Evolutionary conservation across 2,113 vertebrate species (phyloP).

Genomic region (Puntigrus tetrazona): DNA sequence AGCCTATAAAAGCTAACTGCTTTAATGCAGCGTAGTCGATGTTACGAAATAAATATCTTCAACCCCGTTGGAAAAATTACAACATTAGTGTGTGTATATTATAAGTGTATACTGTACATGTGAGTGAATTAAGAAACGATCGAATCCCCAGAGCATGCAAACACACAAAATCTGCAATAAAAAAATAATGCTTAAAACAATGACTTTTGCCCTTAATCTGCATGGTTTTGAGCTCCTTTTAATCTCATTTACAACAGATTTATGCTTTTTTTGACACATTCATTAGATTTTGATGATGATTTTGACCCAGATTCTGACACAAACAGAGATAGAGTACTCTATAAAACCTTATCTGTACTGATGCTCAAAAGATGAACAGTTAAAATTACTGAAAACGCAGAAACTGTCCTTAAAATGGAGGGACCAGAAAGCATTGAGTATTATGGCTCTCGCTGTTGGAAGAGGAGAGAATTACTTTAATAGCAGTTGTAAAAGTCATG

Average conservation of each 20-base stretch:
- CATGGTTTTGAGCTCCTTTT: not conserved
- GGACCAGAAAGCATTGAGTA: not conserved
- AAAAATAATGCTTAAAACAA: not conserved
- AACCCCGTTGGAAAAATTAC: not conserved
- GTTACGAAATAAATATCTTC: not conserved
- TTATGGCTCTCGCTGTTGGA: not conserved
- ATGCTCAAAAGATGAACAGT: slow-evolving; percentile 35
- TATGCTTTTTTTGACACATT: slow-evolving; percentile 33
- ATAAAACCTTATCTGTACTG: slow-evolving; percentile 12
- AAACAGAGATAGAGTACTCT: slow-evolving; percentile 44
- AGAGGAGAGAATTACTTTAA: slow-evolving; percentile 58
- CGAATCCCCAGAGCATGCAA: not conserved
- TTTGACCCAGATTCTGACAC: slow-evolving; percentile 24
- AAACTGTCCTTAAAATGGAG: slow-evolving; percentile 49
- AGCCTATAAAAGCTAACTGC: slow-evolving; percentile 15
- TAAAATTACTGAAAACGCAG: slow-evolving; percentile 20
- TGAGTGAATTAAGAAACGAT: not conserved
- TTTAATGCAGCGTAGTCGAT: not conserved
- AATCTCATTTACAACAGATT: slow-evolving; percentile 28
- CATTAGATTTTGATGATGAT: slow-evolving; percentile 33
- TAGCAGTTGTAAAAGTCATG: slow-evolving; percentile 52
- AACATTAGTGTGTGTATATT: not conserved
- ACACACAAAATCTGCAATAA: not conserved
- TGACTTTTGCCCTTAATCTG: not conserved
- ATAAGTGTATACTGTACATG: not conserved